Conservation (phyloP, 2,113 vertebrate species). For the Tupaia tana region DNA sequence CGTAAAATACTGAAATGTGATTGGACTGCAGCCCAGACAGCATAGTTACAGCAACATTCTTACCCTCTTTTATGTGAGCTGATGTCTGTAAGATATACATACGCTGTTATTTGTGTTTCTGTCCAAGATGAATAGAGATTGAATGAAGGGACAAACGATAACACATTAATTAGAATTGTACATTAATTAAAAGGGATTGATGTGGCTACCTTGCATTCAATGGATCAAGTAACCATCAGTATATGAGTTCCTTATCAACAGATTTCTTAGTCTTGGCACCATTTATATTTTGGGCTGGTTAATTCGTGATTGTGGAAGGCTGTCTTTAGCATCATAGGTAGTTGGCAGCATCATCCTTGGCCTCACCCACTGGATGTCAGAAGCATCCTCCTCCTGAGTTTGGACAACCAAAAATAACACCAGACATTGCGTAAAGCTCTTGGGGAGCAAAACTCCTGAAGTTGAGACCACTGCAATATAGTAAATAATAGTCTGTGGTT, state of each 20-base stretch:
- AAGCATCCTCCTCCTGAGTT: neutral
- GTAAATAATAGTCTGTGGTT: neutral
- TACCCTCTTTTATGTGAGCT: slow-evolving; percentile 35
- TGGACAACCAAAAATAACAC: neutral
- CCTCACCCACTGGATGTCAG: neutral
- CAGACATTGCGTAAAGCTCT: neutral
- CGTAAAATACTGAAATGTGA: slow-evolving; percentile 63
- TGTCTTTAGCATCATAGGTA: neutral
- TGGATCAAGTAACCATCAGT: neutral
- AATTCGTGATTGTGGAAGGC: neutral
- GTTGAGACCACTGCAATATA: neutral
- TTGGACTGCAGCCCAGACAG: slow-evolving; percentile 72
- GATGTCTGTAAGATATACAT: slow-evolving; percentile 70
- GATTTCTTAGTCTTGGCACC: neutral
- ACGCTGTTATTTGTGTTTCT: slow-evolving; percentile 69
- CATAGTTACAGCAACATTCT: neutral
- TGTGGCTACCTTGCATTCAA: neutral
- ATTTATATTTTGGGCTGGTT: neutral
- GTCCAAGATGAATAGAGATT: slow-evolving; percentile 74
- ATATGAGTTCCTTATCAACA: neutral
- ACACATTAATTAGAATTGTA: slow-evolving; percentile 66
- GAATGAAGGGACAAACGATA: slow-evolving; percentile 50
- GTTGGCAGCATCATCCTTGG: neutral
- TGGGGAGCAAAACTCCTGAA: neutral
- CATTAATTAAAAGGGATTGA: slow-evolving; percentile 58